A percentile compares a stretch with the other conserved stretches of the same genome.
Evolutionary conservation across 2,888 invertebrate genomes (phyloP).

Genomic region (Hololepta plana): DNA sequence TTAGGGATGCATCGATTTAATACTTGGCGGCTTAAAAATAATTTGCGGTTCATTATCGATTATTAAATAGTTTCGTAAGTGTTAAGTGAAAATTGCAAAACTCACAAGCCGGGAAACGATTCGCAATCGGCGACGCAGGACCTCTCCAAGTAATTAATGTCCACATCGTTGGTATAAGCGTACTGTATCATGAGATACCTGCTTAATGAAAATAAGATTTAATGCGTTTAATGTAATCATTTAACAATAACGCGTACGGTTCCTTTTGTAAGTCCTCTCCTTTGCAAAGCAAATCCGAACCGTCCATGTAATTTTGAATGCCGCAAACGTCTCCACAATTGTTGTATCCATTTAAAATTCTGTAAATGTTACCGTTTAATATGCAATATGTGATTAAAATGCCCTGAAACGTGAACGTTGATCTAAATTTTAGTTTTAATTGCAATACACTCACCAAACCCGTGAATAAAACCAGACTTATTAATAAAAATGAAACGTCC

Average conservation of each 20-base stretch:
- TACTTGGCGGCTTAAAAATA: slow-evolving; percentile 27
- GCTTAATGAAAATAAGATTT: slow-evolving; percentile 1
- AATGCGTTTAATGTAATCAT: not conserved
- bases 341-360: slow-evolving; percentile 43
- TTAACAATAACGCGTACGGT: slow-evolving; percentile 16
- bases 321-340: slow-evolving; percentile 48
- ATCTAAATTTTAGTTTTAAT: too few relatives aligned
- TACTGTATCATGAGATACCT: too few relatives aligned
- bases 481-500: too few relatives aligned
- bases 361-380: slow-evolving; percentile 33
- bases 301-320: slow-evolving; percentile 21
- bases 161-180: too few relatives aligned
- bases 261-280: slow-evolving; percentile 26
- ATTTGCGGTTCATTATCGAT: too few relatives aligned
- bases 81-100: too few relatives aligned
- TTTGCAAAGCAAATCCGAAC: slow-evolving; percentile 25
- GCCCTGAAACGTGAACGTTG: slow-evolving; percentile 15
- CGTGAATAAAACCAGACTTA: too few relatives aligned
- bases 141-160: too few relatives aligned
- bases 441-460: too few relatives aligned
- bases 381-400: slow-evolving; percentile 23
- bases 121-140: too few relatives aligned
- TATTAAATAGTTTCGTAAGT: too few relatives aligned
- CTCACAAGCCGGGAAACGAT: too few relatives aligned
- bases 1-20: slow-evolving; percentile 35